phyloP scores from a whole-genome alignment of 1,140 invertebrate species.

The Marisa cornuarietis region DNA sequence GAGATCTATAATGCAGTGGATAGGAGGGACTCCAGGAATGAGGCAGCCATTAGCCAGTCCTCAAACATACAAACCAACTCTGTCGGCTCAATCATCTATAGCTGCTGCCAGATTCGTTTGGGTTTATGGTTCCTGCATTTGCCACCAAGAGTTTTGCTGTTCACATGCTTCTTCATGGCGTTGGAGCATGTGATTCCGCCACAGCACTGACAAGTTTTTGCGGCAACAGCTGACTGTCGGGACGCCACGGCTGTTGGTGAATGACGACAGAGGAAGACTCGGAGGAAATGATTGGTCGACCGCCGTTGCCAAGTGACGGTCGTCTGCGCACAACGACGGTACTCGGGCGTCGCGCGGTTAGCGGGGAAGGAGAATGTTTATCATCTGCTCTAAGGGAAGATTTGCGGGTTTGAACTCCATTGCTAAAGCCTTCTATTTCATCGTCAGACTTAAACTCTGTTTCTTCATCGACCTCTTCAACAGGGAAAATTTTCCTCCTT shows the following conservation, averaged over 20 bases:
- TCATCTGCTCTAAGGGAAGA: not conserved
- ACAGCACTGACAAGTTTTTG: no score
- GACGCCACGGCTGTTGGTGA: not conserved
- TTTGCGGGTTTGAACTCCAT: not conserved
- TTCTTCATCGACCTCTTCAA: slow-evolving; percentile 1
- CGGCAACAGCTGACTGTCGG: no score
- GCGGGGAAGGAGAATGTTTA: not conserved
- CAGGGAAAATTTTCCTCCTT: slow-evolving; percentile 5
- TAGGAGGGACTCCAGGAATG: no score
- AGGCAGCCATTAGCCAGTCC: no score
- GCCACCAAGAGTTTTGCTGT: no score
- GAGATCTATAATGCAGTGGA: no score
- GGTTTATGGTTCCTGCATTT: no score
- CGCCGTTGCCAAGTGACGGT: not conserved
- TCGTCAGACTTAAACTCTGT: not conserved
- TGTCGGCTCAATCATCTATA: no score
- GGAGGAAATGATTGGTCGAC: not conserved
- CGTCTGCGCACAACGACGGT: slow-evolving; percentile 12
- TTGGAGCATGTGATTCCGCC: no score
- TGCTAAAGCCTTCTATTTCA: not conserved
- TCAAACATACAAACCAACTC: no score
- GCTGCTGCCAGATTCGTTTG: no score
- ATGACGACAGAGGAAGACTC: slow-evolving; percentile 10
- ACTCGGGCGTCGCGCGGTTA: not conserved
- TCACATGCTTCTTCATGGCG: no score